Conservation (phyloP, 2,113 vertebrate genomes). For the Baryphthengus martii region DNA sequence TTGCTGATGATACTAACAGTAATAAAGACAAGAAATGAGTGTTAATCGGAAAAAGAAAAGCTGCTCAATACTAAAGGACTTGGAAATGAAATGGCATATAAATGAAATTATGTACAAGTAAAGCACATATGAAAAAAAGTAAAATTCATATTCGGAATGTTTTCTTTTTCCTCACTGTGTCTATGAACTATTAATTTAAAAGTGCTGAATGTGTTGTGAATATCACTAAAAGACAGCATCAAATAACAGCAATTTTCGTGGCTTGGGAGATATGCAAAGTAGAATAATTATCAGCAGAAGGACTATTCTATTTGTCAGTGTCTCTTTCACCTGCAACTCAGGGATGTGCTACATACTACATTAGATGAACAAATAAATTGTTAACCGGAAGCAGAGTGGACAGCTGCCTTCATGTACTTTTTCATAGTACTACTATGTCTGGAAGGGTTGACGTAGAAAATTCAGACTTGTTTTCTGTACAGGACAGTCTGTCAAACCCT, state of each 20-base stretch:
- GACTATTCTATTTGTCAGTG: not conserved
- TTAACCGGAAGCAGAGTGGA: not conserved
- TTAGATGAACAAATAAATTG: not conserved
- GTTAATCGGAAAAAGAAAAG: not conserved
- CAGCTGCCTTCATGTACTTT: not conserved
- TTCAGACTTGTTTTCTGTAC: not conserved
- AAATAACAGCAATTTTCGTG: not conserved
- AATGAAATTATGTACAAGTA: not conserved
- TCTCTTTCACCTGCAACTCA: not conserved
- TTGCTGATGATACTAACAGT: not conserved
- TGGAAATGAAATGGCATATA: not conserved
- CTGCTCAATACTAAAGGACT: not conserved
- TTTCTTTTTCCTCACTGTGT: not conserved
- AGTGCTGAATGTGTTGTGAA: not conserved
- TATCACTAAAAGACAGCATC: not conserved
- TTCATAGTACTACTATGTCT: not conserved
- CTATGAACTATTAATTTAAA: not conserved
- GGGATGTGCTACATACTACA: not conserved
- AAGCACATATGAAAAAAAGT: not conserved
- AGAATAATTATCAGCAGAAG: not conserved
- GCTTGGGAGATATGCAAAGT: not conserved
- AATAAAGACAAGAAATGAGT: not conserved
- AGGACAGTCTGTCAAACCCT: rapidly evolving
- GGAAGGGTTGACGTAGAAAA: not conserved
- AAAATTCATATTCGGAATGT: not conserved